These are phyloP conservation scores for Sarcophaga caerulescens DNA, from an alignment of 2,888 invertebrate species.

Conservation along the genomic window DNA sequence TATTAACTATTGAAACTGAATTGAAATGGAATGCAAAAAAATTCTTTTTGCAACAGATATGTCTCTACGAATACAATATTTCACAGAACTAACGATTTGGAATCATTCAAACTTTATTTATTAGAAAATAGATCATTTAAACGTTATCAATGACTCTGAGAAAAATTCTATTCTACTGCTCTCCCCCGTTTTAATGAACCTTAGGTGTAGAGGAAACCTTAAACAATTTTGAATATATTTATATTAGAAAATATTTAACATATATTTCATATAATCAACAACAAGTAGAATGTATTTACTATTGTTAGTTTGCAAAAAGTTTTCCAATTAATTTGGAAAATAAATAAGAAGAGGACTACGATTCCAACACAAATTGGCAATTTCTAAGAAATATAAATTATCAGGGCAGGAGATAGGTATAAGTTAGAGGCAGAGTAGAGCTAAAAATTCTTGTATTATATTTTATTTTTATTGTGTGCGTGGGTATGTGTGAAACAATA, in stretches of 20 bases:
- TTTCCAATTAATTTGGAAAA: slow-evolving; percentile 49
- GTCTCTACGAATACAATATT: no score
- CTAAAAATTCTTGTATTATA: no score
- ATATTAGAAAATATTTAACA: neutral
- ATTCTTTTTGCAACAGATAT: no score
- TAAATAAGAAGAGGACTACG: slow-evolving; percentile 30
- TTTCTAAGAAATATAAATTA: neutral
- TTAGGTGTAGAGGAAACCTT: neutral
- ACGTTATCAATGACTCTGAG: slow-evolving; percentile 13
- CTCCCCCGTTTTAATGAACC: neutral
- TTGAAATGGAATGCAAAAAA: no score
- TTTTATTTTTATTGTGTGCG: no score
- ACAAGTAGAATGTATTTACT: slow-evolving; percentile 21
- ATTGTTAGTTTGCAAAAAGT: slow-evolving; percentile 41
- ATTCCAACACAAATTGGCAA: slow-evolving; percentile 13
- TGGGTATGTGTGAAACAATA: slow-evolving; percentile 44
- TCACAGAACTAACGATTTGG: no score
- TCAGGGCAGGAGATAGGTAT: neutral
- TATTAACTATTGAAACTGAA: no score
- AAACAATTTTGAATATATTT: slow-evolving; percentile 15
- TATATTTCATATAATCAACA: neutral
- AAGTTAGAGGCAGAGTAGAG: neutral
- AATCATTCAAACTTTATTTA: slow-evolving; percentile 1
- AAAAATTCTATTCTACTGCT: neutral
- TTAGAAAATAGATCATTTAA: neutral